These are phyloP conservation scores for Drosophila ficusphila DNA, from an alignment of 1,140 invertebrate genomes.

Conservation along the genomic window DNA sequence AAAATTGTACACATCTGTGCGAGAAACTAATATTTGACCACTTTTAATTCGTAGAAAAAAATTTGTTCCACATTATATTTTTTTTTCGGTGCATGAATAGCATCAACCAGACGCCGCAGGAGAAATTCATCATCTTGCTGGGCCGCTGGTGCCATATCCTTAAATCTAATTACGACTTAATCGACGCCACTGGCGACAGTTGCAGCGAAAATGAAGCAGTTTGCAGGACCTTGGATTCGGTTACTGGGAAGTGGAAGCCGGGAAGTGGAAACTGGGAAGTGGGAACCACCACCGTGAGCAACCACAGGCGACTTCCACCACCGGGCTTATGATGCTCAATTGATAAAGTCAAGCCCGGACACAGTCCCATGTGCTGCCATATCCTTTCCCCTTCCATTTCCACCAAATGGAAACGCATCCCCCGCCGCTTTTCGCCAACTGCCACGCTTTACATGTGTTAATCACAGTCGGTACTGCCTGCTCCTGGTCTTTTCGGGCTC, in stretches of 20 bases:
- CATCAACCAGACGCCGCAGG: constrained; percentile 6
- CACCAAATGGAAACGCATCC: constrained; percentile 2
- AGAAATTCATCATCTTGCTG: constrained; percentile 83
- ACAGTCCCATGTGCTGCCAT: constrained; percentile 61
- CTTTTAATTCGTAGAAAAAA: too few species aligned
- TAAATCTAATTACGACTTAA: constrained; percentile 84
- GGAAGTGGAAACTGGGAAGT: background rate
- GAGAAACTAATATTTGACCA: too few species aligned
- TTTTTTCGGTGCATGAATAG: constrained; percentile 10
- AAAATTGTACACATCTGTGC: too few species aligned
- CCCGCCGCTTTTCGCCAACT: constrained; percentile 51
- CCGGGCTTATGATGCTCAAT: constrained; percentile 79
- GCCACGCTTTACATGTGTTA: constrained; percentile 81
- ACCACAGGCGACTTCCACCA: constrained; percentile 40
- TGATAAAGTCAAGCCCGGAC: constrained; percentile 75
- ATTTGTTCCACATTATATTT: background rate
- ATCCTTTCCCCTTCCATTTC: constrained; percentile 24
- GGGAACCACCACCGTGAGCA: constrained; percentile 31
- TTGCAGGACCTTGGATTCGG: constrained; percentile 10
- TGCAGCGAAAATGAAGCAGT: constrained; percentile 64
- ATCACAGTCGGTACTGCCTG: constrained; percentile 69
- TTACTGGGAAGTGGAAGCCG: background rate
- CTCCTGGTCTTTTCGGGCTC: constrained; percentile 44
- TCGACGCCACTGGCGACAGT: constrained; percentile 82
- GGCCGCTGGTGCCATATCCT: constrained; percentile 83